phyloP scores from a whole-genome alignment of 1,140 invertebrate genomes.

The Drosophila kanapiae region DNA sequence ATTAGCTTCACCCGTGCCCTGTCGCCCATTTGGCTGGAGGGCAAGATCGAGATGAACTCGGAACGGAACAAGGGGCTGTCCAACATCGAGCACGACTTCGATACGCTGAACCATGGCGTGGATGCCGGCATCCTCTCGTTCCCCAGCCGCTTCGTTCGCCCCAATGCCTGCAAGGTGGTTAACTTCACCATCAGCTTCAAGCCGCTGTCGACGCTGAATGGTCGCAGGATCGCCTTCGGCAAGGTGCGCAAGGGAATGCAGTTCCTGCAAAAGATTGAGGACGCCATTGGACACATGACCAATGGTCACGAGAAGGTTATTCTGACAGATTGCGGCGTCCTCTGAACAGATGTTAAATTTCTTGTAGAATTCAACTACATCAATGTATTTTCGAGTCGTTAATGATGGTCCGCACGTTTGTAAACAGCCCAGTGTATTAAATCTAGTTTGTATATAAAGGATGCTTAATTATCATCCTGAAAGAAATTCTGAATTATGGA shows the following conservation, averaged over 20 bases:
- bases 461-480: too few relatives aligned
- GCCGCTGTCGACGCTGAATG: constrained; percentile 67
- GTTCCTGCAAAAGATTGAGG: constrained; percentile 58
- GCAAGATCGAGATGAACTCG: constrained; percentile 39
- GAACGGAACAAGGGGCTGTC: constrained; percentile 23
- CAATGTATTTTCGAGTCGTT: background rate
- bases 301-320: constrained; percentile 35
- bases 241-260: constrained; percentile 68
- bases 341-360: constrained; percentile 17
- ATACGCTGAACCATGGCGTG: constrained; percentile 74
- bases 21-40: constrained; percentile 73
- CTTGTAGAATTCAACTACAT: background rate
- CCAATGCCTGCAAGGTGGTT: constrained; percentile 29
- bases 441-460: background rate
- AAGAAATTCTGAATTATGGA: too few relatives aligned
- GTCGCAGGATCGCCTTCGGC: constrained; percentile 69
- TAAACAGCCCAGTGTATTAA: background rate
- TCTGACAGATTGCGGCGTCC: constrained; percentile 56
- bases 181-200: constrained; percentile 77
- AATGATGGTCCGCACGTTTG: too few relatives aligned
- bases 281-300: constrained; percentile 53
- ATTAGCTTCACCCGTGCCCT: constrained; percentile 58
- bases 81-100: constrained; percentile 75
- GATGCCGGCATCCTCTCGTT: constrained; percentile 75
- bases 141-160: constrained; percentile 66